Evolutionary conservation across 1,140 invertebrate genomes (phyloP), one percentile per base, ranked within the genome.

Genomic region (Aphis craccivora): DNA sequence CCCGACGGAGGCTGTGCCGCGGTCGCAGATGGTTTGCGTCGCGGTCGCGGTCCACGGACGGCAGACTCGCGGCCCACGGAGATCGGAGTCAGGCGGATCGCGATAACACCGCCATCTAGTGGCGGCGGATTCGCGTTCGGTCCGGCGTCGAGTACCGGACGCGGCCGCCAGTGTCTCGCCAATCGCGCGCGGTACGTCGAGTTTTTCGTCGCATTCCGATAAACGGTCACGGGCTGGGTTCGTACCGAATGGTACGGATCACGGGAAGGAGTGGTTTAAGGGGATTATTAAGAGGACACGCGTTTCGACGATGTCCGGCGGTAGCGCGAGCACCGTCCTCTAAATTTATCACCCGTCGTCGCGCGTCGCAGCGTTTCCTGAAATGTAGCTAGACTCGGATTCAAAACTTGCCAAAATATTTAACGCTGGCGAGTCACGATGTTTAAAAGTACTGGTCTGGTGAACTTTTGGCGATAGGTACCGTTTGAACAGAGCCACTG

Each of bases 401-500:
- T 87, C 14, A 87, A 48, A 87, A 87, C 30, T 87, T n/a, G 84
- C 40, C 84, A 87, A 87, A 48, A 87, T 45, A 87, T 87, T 45
- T 30, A 18, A n/a, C 60, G 30, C 30, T 76, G n/a, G 60, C 60
- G n/a, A 76, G 60, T 76, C 14, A 76, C n/a, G n/a, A 18, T 76
- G 7, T n/a, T 4, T 4, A 76, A 76, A 76, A 25, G 37, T 43
- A 25, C 23, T 30, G 23, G 11, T 84, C 40, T 2, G 23, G 23
- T 45, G 84, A 86, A 86, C 84, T 86, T 86, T 86, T 88, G 30
- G 18, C 43, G 45, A 88, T 45, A n/a, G n/a, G n/a, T n/a, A 88
- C 30, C 30, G 23, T 87, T 45, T 35, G 22, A 22, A 22, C 40
- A 18, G 37, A 83, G 30, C 11, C 9, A 25, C 8, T 25, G 67